A percentile compares a stretch with the other conserved stretches of the same genome.
These are phyloP conservation scores for Aegotheles bennettii DNA, from an alignment of 2,113 vertebrate species.

Conservation along the genomic window DNA sequence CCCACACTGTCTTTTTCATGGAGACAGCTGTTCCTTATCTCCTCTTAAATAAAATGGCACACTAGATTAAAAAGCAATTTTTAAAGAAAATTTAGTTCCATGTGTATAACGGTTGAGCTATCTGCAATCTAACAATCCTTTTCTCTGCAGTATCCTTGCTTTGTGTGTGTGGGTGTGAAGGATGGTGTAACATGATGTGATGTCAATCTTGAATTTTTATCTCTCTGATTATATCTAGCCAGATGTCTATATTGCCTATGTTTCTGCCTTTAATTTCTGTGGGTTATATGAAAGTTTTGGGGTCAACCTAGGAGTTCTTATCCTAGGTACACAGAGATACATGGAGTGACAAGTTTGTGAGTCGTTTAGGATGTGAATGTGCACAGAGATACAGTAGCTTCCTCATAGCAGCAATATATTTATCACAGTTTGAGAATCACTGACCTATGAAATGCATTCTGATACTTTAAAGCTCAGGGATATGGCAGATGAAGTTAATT, in stretches of 20 bases:
- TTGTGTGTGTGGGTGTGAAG: neutral
- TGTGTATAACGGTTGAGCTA: neutral
- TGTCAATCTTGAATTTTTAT: neutral
- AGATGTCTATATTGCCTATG: neutral
- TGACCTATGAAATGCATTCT: neutral
- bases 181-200: neutral
- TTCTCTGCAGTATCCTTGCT: neutral
- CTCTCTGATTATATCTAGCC: neutral
- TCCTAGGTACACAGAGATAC: neutral
- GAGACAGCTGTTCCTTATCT: neutral
- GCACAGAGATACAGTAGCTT: neutral
- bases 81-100: neutral
- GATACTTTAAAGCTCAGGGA: neutral
- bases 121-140: neutral
- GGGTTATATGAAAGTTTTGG: neutral
- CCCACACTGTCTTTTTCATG: neutral
- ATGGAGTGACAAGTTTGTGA: neutral
- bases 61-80: neutral
- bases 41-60: neutral
- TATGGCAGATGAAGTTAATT: neutral
- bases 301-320: neutral
- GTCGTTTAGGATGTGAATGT: neutral
- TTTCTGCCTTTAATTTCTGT: neutral
- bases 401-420: neutral
- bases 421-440: neutral